Base-by-base conservation (phyloP, 2,113 vertebrate genomes). In the Equus przewalskii region DNA sequence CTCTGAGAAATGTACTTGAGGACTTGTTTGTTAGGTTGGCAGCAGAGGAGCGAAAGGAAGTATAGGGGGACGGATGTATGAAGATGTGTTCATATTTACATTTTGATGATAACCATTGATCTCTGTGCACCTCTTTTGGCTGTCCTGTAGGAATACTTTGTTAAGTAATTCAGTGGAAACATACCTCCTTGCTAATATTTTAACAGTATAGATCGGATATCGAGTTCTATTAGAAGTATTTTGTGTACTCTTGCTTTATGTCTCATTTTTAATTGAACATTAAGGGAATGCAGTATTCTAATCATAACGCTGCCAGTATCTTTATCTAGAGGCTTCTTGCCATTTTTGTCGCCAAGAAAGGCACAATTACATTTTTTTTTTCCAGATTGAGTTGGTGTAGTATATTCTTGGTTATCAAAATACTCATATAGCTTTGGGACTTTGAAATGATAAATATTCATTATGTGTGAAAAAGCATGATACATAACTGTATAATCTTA, bases 271-370 rank as follows among this genome's bases (percentile, higher is more conserved):
- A 96, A 82, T 84, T 84, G 51, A 96, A 76, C 51, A 58, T 80
- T 81, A 93, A 96, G 51, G 49, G 72, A 97, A 95, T 90, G 64
- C 24, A 76, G 51, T 58, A 30, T 93, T 86, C 96, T 67, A 86
- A 64, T 75, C 54, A 30, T 97, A 91, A 89, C 36, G 86, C 83
- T 72, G 82, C 76, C 96, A 91, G 2, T 91, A 87, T 79, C 54
- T 96, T 80, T 97, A 93, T 97, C 51, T 88, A 93, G 81, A 96
- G 79, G 72, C 41, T 76, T 97, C 85, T 82, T 96, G 69, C 84
- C 49, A 46, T 93, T 97, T 97, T 87, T 92, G 33, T 85, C 3
- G 9, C 78, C 72, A 82, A 89, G 78, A 70, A 91, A 91, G 54
- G 51, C 76, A 88, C 13, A 54, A 69, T 97, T 93, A 44, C 62